Conservation (phyloP, 2,797 vertebrate genomes). For the Ctenopoma kingsleyae region DNA sequence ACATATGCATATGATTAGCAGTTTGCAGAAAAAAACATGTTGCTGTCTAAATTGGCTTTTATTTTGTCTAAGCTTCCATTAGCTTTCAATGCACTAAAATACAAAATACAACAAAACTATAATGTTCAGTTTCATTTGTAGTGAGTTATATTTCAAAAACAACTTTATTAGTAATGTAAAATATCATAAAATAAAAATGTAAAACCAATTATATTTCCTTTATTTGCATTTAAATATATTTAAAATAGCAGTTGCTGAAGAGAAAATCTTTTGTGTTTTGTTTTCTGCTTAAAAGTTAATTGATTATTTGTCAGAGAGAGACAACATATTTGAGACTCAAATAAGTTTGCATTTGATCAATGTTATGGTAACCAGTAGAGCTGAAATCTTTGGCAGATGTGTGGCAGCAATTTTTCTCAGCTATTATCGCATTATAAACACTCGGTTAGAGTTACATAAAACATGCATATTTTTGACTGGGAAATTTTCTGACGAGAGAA, state of each 20-base stretch:
- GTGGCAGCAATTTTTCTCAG: conserved; percentile 91
- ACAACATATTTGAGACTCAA: conserved; percentile 47
- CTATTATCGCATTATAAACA: conserved; percentile 99
- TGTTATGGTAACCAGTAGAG: conserved; percentile 72
- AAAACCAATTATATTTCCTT: neutral
- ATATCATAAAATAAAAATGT: neutral
- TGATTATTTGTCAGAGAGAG: conserved; percentile 46
- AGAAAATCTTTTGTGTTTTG: conserved; percentile 26
- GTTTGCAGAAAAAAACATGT: neutral
- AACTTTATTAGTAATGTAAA: conserved; percentile 5
- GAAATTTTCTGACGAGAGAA: conserved; percentile 94
- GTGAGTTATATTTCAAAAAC: neutral
- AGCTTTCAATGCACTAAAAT: conserved; percentile 1
- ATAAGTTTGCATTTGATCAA: conserved; percentile 65
- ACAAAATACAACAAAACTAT: conserved; percentile 4
- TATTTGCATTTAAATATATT: neutral
- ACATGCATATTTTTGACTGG: conserved; percentile 96
- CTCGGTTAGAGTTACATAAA: conserved; percentile 99
- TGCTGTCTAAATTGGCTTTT: neutral
- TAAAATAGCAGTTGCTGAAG: neutral
- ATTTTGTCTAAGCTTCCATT: neutral
- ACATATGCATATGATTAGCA: conserved; percentile 35
- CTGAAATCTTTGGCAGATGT: conserved; percentile 93
- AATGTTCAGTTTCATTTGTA: conserved; percentile 4
- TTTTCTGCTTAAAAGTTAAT: conserved; percentile 25